Evolutionary conservation across 2,888 invertebrate genomes (phyloP).

Genomic region (Invenusta paracnida): DNA sequence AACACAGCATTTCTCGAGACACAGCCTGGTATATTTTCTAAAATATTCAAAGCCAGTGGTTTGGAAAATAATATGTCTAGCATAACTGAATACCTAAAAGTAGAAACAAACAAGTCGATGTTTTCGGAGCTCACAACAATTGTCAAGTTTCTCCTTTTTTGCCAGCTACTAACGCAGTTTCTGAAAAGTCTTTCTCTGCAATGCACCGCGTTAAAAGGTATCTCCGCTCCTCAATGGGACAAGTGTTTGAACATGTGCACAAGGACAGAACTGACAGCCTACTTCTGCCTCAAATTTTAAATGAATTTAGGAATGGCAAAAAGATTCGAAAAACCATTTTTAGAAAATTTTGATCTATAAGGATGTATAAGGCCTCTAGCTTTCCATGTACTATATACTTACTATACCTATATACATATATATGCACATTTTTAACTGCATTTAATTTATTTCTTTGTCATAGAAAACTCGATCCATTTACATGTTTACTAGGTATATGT

Average conservation of each 20-base stretch:
- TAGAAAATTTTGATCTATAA: background rate
- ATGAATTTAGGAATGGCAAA: background rate
- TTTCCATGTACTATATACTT: too few relatives aligned
- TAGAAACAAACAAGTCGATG: background rate
- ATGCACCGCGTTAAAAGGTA: background rate
- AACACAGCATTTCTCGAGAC: background rate
- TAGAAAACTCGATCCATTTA: too few relatives aligned
- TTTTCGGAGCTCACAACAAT: slow-evolving; percentile 19
- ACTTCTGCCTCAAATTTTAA: background rate
- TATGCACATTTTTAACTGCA: too few relatives aligned
- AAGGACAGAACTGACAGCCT: background rate
- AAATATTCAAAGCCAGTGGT: background rate
- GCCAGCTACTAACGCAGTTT: slow-evolving; percentile 19
- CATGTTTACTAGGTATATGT: too few relatives aligned
- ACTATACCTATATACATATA: too few relatives aligned
- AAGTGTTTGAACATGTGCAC: background rate
- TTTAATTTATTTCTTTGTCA: too few relatives aligned
- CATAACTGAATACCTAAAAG: slow-evolving; percentile 9
- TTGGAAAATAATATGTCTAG: background rate
- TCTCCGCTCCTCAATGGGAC: background rate
- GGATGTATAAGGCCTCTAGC: too few relatives aligned
- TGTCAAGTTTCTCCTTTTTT: background rate
- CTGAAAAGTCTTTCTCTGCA: background rate
- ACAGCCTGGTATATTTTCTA: background rate
- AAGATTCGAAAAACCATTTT: background rate